Conservation (phyloP, 2,888 invertebrate genomes). For the Nymphalis c-album region DNA sequence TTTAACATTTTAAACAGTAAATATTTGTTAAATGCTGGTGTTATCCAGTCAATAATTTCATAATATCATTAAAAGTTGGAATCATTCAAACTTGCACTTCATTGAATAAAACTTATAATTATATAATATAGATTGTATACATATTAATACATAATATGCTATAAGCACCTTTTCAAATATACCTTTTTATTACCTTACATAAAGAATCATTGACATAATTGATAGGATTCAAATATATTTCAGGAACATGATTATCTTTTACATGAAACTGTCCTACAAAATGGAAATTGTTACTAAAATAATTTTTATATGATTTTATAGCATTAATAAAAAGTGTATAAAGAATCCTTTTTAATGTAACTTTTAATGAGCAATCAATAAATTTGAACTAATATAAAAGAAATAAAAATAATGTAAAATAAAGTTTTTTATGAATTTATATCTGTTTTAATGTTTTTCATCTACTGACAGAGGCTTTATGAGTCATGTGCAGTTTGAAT, state of each 20-base stretch:
- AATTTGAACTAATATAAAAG: slow-evolving; percentile 16
- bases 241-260: slow-evolving; percentile 23
- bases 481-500: slow-evolving; percentile 47
- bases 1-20: slow-evolving; percentile 74
- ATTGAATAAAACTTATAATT: slow-evolving; percentile 41
- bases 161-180: slow-evolving; percentile 49
- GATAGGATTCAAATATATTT: slow-evolving; percentile 13
- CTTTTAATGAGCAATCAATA: not conserved
- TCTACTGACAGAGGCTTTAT: slow-evolving; percentile 14
- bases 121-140: slow-evolving; percentile 21
- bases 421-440: slow-evolving; percentile 7
- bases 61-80: slow-evolving; percentile 49
- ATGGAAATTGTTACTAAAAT: not conserved
- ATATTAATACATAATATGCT: slow-evolving; percentile 46
- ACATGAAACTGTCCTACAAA: not conserved
- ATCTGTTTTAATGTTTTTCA: slow-evolving; percentile 1
- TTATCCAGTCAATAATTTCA: slow-evolving; percentile 63
- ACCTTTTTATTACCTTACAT: no score
- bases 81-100: slow-evolving; percentile 70
- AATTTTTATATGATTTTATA: not conserved
- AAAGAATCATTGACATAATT: slow-evolving; percentile 18
- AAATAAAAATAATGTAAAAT: slow-evolving; percentile 23
- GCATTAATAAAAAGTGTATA: slow-evolving; percentile 2
- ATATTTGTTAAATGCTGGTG: slow-evolving; percentile 77
- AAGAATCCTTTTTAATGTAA: not conserved